A percentile compares a stretch with the other conserved stretches of the same genome.
These are phyloP conservation scores for Xestia ashworthii DNA, from an alignment of 2,888 invertebrate genomes.

Conservation along the genomic window DNA sequence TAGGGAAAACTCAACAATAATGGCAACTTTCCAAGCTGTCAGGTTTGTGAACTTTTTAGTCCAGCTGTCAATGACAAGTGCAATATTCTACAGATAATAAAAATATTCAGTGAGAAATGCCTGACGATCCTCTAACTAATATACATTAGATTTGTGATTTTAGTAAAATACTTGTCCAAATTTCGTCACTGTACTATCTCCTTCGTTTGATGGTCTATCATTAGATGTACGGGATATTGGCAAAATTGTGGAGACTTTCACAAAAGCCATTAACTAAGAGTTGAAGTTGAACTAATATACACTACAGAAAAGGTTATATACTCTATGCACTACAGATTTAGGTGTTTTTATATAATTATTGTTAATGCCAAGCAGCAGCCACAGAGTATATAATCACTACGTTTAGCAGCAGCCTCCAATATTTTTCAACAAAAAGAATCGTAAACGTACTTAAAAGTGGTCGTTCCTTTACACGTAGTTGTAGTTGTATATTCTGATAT, in stretches of 20 bases:
- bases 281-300: too few species aligned
- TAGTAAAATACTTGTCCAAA: too few species aligned
- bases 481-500: not conserved
- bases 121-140: too few species aligned
- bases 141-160: not conserved
- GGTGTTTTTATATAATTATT: not conserved
- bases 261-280: too few species aligned
- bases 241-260: too few species aligned
- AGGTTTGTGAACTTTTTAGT: slow-evolving; percentile 10
- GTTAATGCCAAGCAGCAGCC: too few species aligned
- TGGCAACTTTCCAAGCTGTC: slow-evolving; percentile 20
- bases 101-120: not conserved
- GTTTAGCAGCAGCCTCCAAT: not conserved
- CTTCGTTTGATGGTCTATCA: too few species aligned
- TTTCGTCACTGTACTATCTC: too few species aligned
- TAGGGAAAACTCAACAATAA: not conserved
- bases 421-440: not conserved
- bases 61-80: slow-evolving; percentile 46
- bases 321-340: too few species aligned
- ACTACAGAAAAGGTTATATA: too few species aligned
- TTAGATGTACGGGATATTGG: too few species aligned
- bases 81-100: slow-evolving; percentile 23
- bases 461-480: slow-evolving; percentile 13
- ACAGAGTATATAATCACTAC: too few species aligned
- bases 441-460: not conserved